These are phyloP conservation scores for Pseudoips prasinana DNA, from an alignment of 2,888 invertebrate species.

Conservation along the genomic window DNA sequence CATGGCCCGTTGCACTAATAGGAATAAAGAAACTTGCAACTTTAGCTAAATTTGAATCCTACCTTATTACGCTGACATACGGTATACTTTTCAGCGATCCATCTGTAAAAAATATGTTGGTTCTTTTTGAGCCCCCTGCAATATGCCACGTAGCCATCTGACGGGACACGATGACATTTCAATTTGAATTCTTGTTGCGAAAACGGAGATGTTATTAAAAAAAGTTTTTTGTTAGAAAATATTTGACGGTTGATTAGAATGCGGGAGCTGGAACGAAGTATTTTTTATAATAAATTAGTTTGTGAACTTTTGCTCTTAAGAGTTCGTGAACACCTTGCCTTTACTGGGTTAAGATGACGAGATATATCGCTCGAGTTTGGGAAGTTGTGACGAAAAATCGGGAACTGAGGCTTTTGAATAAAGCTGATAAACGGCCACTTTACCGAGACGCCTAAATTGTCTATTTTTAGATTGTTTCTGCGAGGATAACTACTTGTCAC, in stretches of 20 bases:
- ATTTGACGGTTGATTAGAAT: constrained; percentile 46
- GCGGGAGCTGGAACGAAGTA: constrained; percentile 13
- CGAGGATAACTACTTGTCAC: no score
- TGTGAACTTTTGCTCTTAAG: constrained; percentile 18
- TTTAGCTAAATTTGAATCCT: constrained; percentile 18
- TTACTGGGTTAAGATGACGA: constrained; percentile 5
- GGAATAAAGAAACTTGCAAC: constrained; percentile 58
- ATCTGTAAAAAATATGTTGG: constrained; percentile 21
- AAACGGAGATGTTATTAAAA: constrained; percentile 57
- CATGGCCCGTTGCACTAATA: constrained; percentile 75
- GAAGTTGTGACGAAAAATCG: constrained; percentile 3
- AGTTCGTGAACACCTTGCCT: constrained; percentile 4
- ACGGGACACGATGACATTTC: constrained; percentile 72
- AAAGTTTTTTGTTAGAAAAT: constrained; percentile 47
- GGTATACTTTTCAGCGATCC: constrained; percentile 28
- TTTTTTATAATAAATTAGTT: constrained; percentile 35
- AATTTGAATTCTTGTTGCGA: constrained; percentile 74
- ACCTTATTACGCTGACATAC: constrained; percentile 35
- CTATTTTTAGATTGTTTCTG: no score
- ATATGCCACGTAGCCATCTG: constrained; percentile 59
- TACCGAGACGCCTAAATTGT: no score
- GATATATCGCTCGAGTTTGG: constrained; percentile 12
- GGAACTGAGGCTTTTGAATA: not conserved
- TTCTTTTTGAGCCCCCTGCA: constrained; percentile 47
- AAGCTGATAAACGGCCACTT: not conserved